Conservation (phyloP, 2,888 invertebrate genomes). For the Torymus aiolomorphi region DNA sequence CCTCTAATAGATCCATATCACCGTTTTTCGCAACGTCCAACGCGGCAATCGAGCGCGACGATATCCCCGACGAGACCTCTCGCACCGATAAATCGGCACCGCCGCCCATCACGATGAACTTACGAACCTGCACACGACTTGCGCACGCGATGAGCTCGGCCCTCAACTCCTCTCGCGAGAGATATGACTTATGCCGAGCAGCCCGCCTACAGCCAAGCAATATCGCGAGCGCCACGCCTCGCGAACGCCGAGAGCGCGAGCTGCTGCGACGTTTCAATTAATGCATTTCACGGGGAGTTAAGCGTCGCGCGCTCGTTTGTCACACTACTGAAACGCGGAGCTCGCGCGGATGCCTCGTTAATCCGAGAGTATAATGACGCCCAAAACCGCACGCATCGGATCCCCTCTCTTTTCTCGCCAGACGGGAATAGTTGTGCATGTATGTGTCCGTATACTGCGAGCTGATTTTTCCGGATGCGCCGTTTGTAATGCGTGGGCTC, state of each 20-base stretch:
- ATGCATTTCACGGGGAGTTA: constrained; percentile 60
- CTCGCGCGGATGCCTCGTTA: constrained; percentile 32
- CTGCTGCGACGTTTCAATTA: constrained; percentile 68
- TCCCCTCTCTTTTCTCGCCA: too few species aligned
- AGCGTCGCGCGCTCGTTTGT: constrained; percentile 42
- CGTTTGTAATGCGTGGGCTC: neutral
- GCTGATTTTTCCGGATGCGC: constrained; percentile 11
- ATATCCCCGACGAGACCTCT: too few species aligned
- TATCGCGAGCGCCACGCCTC: constrained; percentile 61
- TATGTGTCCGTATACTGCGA: neutral
- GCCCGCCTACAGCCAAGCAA: constrained; percentile 62
- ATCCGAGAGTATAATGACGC: constrained; percentile 6
- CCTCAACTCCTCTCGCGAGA: neutral
- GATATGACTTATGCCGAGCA: constrained; percentile 63
- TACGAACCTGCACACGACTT: neutral
- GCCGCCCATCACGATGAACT: too few species aligned
- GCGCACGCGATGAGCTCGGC: neutral
- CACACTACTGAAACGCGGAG: constrained; percentile 5
- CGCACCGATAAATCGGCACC: too few species aligned
- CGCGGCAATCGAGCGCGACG: too few species aligned
- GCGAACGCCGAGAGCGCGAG: constrained; percentile 45
- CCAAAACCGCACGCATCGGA: too few species aligned
- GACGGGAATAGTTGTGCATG: too few species aligned
- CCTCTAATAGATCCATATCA: too few species aligned
- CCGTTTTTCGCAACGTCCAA: too few species aligned